These are phyloP conservation scores for Drosophila limbata DNA, from an alignment of 2,888 invertebrate species.

Conservation along the genomic window DNA sequence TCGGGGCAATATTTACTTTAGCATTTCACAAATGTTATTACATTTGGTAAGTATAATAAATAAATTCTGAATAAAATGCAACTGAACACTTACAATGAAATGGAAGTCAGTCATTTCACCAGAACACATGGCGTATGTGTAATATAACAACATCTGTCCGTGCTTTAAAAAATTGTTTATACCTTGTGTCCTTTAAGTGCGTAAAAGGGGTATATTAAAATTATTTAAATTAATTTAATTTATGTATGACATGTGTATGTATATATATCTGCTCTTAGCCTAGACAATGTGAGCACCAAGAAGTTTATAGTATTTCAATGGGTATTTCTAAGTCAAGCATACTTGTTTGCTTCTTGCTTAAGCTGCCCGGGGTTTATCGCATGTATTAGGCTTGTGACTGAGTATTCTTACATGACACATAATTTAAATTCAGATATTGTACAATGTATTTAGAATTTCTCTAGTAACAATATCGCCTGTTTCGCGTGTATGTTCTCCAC, in stretches of 20 bases:
- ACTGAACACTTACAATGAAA: not conserved
- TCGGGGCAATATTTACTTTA: constrained; percentile 11
- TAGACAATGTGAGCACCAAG: not conserved
- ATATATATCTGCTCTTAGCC: not conserved
- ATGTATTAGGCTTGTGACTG: constrained; percentile 1
- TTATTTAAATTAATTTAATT: not conserved
- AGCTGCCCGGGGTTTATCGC: constrained; percentile 12
- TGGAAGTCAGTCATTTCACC: not conserved
- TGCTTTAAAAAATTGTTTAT: not conserved
- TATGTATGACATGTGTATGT: too few relatives aligned
- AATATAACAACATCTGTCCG: not conserved
- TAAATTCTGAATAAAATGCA: constrained; percentile 1
- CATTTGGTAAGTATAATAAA: not conserved
- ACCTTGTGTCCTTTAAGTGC: not conserved
- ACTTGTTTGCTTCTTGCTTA: not conserved
- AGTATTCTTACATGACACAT: not conserved
- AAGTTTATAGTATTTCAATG: not conserved
- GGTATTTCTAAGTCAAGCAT: constrained; percentile 1
- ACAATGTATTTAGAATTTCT: not conserved
- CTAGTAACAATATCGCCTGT: constrained; percentile 7
- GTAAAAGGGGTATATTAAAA: not conserved
- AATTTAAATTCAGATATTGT: constrained; percentile 21
- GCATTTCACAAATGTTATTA: constrained; percentile 20
- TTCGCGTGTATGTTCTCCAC: constrained; percentile 15
- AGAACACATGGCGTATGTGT: constrained; percentile 22